phyloP scores from a whole-genome alignment of 2,113 vertebrate species.

The Onychostruthus taczanowskii region DNA sequence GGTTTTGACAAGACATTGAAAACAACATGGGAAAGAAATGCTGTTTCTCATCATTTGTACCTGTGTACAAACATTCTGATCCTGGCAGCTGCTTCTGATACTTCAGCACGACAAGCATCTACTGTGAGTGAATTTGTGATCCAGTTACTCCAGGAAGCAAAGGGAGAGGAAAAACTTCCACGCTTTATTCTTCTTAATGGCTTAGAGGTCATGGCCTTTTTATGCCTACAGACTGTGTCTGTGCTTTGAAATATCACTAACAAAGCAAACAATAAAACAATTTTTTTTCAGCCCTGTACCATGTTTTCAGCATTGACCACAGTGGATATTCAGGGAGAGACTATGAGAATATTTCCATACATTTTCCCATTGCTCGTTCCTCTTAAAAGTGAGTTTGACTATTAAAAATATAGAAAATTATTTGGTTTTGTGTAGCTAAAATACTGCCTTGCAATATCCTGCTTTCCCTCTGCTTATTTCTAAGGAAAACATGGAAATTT shows the following conservation, averaged over 20 bases:
- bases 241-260: not conserved
- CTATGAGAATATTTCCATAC: not conserved
- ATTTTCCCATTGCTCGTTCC: not conserved
- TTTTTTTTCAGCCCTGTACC: not conserved
- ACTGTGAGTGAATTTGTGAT: not conserved
- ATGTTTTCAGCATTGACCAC: not conserved
- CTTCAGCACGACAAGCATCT: not conserved
- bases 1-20: not conserved
- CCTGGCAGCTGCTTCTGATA: not conserved
- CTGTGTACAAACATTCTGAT: not conserved
- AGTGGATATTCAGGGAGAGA: not conserved
- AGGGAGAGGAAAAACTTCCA: not conserved
- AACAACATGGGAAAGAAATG: not conserved
- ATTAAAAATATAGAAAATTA: not conserved
- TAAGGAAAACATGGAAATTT: not conserved
- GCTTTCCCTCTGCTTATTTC: not conserved
- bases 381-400: not conserved
- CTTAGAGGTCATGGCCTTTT: not conserved
- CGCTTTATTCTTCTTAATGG: not conserved
- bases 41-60: not conserved
- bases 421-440: not conserved
- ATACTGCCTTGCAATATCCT: not conserved
- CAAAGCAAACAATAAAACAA: not conserved
- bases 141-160: not conserved
- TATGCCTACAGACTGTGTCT: accelerated